Percentiles rank a stretch among this genome's conserved stretches.
phyloP scores from a whole-genome alignment of 2,888 invertebrate species.

The Ophion slaviceki region DNA sequence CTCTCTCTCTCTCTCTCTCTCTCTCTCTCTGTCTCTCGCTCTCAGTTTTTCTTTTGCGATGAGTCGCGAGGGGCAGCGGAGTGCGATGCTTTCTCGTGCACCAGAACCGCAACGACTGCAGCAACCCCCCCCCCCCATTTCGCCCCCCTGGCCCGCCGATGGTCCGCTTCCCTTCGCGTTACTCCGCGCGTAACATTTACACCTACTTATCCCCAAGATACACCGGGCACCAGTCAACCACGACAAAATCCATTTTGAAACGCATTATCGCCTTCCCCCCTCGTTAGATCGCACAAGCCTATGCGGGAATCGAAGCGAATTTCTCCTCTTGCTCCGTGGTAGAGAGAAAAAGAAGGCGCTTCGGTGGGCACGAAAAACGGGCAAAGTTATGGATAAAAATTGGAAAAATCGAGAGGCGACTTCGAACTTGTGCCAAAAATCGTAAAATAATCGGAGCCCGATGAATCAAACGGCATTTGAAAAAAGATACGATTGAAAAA shows the following conservation, averaged over 20 bases:
- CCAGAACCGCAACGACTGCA: conserved; percentile 41
- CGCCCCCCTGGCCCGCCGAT: conserved; percentile 3
- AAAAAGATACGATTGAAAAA: no score
- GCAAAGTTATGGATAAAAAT: not conserved
- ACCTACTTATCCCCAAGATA: conserved; percentile 65
- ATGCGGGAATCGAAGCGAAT: not conserved
- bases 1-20: no score
- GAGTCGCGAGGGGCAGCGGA: conserved; percentile 14
- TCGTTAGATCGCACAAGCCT: not conserved
- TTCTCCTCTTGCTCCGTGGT: not conserved
- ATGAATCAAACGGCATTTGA: no score
- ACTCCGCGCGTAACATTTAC: conserved; percentile 58
- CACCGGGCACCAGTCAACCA: conserved; percentile 49
- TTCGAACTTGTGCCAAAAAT: no score
- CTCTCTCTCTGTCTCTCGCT: not conserved
- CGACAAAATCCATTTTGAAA: conserved; percentile 71
- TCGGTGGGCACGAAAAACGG: not conserved
- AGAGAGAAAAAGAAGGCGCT: no score
- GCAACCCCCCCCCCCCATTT: conserved; percentile 3
- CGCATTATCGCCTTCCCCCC: conserved; percentile 77
- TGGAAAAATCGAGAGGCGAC: not conserved
- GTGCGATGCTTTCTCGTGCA: conserved; percentile 36
- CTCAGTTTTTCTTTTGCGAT: conserved; percentile 31
- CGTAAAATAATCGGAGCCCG: no score
- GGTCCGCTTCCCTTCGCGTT: not conserved